Evolutionary conservation across 2,797 vertebrate genomes (phyloP).

Genomic region (Uromys caudimaculatus): DNA sequence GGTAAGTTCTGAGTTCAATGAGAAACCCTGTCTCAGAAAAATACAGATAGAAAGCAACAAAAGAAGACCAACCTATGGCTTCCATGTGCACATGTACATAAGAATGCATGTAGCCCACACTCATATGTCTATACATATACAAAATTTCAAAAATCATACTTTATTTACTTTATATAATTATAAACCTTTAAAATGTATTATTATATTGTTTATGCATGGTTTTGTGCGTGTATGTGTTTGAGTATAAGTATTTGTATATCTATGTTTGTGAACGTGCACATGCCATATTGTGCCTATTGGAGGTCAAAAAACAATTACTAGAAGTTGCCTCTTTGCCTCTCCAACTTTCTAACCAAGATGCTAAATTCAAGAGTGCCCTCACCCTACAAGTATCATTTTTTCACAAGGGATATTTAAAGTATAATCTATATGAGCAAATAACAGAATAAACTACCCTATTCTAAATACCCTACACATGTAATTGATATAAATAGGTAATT

Average conservation of each 20-base stretch:
- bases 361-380: not conserved
- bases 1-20: not conserved
- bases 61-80: not conserved
- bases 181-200: not conserved
- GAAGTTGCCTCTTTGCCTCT: not conserved
- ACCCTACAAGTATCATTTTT: not conserved
- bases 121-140: not conserved
- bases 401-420: not conserved
- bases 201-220: not conserved
- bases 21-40: not conserved
- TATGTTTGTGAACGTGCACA: too few species aligned
- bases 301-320: not conserved
- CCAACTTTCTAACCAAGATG: not conserved
- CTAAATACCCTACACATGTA: not conserved
- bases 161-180: slow-evolving; percentile 17
- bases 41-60: not conserved
- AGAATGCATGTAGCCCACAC: not conserved
- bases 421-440: not conserved
- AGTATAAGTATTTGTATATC: not conserved
- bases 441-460: not conserved
- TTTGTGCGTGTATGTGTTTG: not conserved
- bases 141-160: not conserved
- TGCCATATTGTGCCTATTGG: not conserved
- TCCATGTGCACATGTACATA: not conserved
- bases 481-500: not conserved